Evolutionary conservation across 1,140 invertebrate genomes (phyloP), one percentile per base, ranked within the genome.

Genomic region (Drosophila rufa): DNA sequence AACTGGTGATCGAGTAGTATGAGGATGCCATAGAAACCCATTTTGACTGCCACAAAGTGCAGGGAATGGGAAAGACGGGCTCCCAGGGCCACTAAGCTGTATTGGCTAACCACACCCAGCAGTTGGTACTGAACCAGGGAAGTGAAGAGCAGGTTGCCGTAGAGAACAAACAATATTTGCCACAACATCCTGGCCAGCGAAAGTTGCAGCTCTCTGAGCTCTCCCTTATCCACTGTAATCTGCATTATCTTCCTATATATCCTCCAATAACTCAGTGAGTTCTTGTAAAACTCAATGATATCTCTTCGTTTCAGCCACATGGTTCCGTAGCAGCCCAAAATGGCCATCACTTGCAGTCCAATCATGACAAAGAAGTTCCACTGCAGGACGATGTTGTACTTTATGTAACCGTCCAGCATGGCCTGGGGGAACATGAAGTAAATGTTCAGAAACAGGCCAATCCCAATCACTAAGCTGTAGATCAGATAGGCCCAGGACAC

Each of bases 1-100:
- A 87, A 87, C 46, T 90, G 85, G 46, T 84, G 68, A 8, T 50
- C 56, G 7, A 81, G 43, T 12, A 87, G 55, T 30, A 65, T 3
- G 1, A 87, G 77, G 14, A 77, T 2, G 0, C 65, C 45, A n/a
- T 55, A 56, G 17, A 90, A 68, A 1, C 48, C 43, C 0, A 69
- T 14, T 47, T 79, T 79, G 0, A 43, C 22, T 3, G 46, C 46
- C 0, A 71, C 8, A 0, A 65, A 17, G 17, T 90, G 67, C 0
- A 80, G 5, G 3, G 84, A 48, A 2, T 80, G 48, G 0, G 40
- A 38, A 0, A 50, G 12, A 3, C 68, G 51, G 0, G 46, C n/a
- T 4, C 59, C 0, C 1, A 80, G 7, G 25, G 59, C 38, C 11
- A 67, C 2, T 0, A 79, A 3, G n/a, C 42, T 56, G 0, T 11